Evolutionary conservation across 2,797 vertebrate genomes (phyloP), one percentile per base, ranked within the genome.

Genomic region (Cynopterus sphinx): DNA sequence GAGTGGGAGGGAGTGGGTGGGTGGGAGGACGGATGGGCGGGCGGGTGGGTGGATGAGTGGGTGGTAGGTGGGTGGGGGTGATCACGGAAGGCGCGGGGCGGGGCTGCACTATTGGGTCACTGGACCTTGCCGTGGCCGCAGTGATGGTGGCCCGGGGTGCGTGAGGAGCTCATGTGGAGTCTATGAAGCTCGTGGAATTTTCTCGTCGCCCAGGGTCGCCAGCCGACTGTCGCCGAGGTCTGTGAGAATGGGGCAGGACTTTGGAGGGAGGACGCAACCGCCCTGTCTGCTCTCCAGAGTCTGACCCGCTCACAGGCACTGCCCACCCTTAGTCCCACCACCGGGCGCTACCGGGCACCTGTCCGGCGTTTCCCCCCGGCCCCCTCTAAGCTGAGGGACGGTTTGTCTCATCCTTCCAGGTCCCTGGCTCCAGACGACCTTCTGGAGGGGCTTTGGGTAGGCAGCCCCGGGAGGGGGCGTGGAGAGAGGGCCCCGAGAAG

Each of bases 301-400:
- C 9, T 17, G 49, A 49, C 21, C 51, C 33, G n/a, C 12, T 26
- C 39, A 13, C 6, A 17, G 49, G 61, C 9, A 17, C 2, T 8
- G 67, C 7, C 65, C 16, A 8, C 24, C 31, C 36, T 57, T 15
- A n/a, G 24, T 17, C 6, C 0, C 13, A 51, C 10, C 9, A 2
- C 0, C 49, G 49, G 26, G 39, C 31, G 4, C n/a, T 70, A 4
- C 65, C 65, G 5, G 2, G 0, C 2, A 0, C 21, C 19, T 28
- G 6, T 9, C 61, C 31, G 24, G 59, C 15, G 61, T 28, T 21
- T 31, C 15, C 28, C 11, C 33, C 53, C 16, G 49, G 22, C n/a
- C 41, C 22, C 90, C 49, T 67, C 71, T 24, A 22, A 53, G 43
- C 31, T 65, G 39, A 77, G 77, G 43, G 26, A 26, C 46, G 43